Evolutionary conservation across 2,113 vertebrate species (phyloP).

Genomic region (Scolopax mira): DNA sequence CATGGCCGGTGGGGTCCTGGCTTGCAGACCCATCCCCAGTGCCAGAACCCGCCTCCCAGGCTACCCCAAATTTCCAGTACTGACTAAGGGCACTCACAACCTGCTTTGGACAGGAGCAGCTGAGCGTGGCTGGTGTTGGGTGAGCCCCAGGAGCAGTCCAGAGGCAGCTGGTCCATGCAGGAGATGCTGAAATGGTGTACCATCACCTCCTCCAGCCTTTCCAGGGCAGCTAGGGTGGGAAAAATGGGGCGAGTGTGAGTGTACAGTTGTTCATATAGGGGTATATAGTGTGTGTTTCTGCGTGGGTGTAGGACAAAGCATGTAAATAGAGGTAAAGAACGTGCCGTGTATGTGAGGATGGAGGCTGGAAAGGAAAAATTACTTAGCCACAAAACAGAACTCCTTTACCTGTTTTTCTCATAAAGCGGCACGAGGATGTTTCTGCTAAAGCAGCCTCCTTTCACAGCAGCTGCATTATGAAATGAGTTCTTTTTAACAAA

Average conservation of each 20-base stretch:
- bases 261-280: background rate
- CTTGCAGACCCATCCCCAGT: background rate
- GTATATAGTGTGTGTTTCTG: background rate
- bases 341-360: background rate
- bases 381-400: slow-evolving; percentile 5
- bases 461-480: slow-evolving; percentile 50
- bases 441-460: slow-evolving; percentile 48
- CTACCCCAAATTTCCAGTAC: background rate
- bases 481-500: slow-evolving; percentile 65
- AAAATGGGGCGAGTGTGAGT: background rate
- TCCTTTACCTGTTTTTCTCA: slow-evolving; percentile 53
- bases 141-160: background rate
- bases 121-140: background rate
- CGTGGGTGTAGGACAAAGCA: background rate
- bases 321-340: background rate
- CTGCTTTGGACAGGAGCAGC: background rate
- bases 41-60: background rate
- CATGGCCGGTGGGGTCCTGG: background rate
- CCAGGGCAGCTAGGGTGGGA: slow-evolving; percentile 14
- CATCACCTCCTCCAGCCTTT: slow-evolving; percentile 48
- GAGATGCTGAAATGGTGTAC: background rate
- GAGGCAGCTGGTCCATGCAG: background rate
- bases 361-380: slow-evolving; percentile 31
- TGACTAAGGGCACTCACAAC: accelerated
- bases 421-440: slow-evolving; percentile 48